Evolutionary conservation across 2,797 vertebrate genomes (phyloP), one percentile per base, ranked within the genome.

Genomic region (Sebastiscus tertius): DNA sequence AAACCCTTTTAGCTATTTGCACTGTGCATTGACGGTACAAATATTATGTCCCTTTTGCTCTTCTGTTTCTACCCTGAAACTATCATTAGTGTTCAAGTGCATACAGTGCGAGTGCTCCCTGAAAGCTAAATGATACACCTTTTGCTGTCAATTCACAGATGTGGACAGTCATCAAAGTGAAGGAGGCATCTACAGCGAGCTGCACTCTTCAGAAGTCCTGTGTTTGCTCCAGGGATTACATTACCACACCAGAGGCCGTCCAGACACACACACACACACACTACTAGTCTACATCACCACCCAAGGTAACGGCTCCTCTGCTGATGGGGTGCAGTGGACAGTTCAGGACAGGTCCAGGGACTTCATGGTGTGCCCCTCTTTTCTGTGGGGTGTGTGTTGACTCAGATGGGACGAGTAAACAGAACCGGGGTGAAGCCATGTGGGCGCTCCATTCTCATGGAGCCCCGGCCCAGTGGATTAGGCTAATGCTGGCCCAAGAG

Each of bases 351-450:
- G 89, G 70, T 79, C 24, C 39, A 10, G 72, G 34, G 82, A 59
- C 82, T 79, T 71, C 91, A 79, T 61, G 72, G 81, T 84, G 81
- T 84, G 77, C 33, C 31, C 16, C 72, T 83, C 82, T 88, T 88
- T 72, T 87, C 71, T 86, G 92, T 83, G 72, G 83, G 79, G 39
- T 91, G 90, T 20, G 87, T 97, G 95, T 97, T 97, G 96, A 97
- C 93, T 96, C 96, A 96, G 96, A 96, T 96, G 96, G 94, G 92
- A 92, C 75, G 82, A 93, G 95, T 93, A 96, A 96, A 97, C 94
- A 95, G 88, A 89, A 90, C 87, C 42, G 14, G 85, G 82, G 92
- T 94, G 89, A 90, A 79, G 70, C 86, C 87, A 89, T 93, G 87
- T 93, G 88, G 92, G 90, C 83, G 94, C 90, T 89, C 90, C 92